phyloP scores from a whole-genome alignment of 2,888 invertebrate genomes.

The Mythimna loreyi region DNA sequence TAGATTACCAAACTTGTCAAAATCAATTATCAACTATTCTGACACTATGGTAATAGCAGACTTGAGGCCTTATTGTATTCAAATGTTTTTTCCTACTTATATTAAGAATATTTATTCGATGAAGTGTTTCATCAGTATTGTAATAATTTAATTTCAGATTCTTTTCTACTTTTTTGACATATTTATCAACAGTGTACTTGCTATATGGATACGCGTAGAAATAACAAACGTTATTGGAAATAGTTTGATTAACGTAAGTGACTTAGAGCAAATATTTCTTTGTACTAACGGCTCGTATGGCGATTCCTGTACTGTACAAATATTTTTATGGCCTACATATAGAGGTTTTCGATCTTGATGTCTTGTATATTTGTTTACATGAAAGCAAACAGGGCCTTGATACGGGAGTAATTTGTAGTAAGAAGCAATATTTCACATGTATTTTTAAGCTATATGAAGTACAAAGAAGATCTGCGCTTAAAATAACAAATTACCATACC shows the following conservation, averaged over 20 bases:
- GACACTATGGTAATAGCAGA: no score
- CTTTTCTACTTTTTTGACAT: background rate
- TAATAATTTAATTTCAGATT: conserved; percentile 1
- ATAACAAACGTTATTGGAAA: background rate
- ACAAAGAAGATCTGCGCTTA: no score
- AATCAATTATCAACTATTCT: no score
- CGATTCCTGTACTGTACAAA: no score
- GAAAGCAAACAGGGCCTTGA: no score
- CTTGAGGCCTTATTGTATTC: no score
- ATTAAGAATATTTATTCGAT: background rate
- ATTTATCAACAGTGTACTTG: background rate
- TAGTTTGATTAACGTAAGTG: background rate
- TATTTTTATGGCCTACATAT: no score
- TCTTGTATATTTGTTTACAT: background rate
- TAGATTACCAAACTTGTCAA: no score
- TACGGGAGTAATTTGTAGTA: no score
- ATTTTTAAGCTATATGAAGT: background rate
- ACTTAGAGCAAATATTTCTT: background rate
- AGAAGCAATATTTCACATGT: background rate
- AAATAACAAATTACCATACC: background rate
- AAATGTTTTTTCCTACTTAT: background rate
- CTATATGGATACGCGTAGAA: conserved; percentile 4
- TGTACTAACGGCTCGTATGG: no score
- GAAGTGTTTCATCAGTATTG: background rate
- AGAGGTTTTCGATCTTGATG: no score